Conservation (phyloP, 2,113 vertebrate species). For the Brachionichthys hirsutus region DNA sequence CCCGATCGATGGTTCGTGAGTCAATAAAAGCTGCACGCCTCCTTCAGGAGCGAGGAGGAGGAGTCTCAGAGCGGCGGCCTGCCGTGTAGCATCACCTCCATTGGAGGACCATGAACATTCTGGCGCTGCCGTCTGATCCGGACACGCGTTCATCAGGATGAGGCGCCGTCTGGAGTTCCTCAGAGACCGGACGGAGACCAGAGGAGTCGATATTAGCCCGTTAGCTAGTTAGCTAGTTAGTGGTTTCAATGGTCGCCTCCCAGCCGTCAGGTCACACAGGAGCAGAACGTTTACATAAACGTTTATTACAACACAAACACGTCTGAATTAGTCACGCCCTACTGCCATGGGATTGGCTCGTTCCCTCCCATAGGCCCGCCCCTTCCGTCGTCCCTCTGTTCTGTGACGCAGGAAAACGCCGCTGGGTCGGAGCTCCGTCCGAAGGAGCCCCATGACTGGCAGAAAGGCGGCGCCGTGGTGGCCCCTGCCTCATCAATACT, state of each 20-base stretch:
- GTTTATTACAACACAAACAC: conserved; percentile 22
- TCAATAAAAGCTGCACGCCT: not conserved
- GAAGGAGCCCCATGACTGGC: conserved; percentile 65
- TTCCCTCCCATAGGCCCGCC: conserved; percentile 28
- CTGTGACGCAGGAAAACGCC: conserved; percentile 52
- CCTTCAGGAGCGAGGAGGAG: conserved; percentile 7
- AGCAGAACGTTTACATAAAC: conserved; percentile 41
- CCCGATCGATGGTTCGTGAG: too few species aligned
- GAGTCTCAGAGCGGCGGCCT: conserved; percentile 23
- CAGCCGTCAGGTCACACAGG: too few species aligned
- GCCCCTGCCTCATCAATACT: conserved; percentile 31
- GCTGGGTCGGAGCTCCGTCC: conserved; percentile 44
- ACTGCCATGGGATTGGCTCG: conserved; percentile 58
- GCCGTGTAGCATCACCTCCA: conserved; percentile 36
- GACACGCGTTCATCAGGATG: not conserved
- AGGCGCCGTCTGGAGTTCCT: too few species aligned
- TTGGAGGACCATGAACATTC: too few species aligned
- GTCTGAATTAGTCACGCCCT: conserved; percentile 24
- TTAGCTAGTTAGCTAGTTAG: too few species aligned
- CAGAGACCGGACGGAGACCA: too few species aligned
- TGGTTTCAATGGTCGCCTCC: too few species aligned
- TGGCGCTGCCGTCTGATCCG: not conserved
- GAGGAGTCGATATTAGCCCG: conserved; percentile 61
- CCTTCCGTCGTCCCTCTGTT: conserved; percentile 44
- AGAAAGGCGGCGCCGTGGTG: conserved; percentile 32